Percentiles rank a stretch among this genome's conserved stretches.
Conservation (phyloP, 2,113 vertebrate species). For the Siniperca knerii region DNA sequence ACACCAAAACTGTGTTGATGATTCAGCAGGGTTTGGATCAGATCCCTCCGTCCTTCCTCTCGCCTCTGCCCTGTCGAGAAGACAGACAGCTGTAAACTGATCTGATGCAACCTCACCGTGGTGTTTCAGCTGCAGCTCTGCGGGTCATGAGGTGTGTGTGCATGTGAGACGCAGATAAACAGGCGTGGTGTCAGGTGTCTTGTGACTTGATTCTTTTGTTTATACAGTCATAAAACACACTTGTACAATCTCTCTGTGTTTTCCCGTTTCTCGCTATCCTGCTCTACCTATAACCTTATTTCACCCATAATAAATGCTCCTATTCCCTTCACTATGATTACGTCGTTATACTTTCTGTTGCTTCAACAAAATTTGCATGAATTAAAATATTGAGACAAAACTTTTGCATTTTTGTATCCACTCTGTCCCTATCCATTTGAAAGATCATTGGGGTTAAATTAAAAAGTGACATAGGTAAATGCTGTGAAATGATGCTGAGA, state of each 20-base stretch:
- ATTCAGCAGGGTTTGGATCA: not conserved
- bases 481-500: not conserved
- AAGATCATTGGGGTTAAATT: not conserved
- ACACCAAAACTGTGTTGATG: not conserved
- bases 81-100: conserved; percentile 1
- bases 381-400: not conserved
- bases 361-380: not conserved
- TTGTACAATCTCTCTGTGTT: not conserved
- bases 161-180: conserved; percentile 28
- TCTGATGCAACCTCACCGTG: conserved; percentile 57
- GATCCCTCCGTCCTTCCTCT: not conserved
- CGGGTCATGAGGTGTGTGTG: conserved; percentile 43
- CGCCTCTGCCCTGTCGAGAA: not conserved
- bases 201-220: conserved; percentile 49
- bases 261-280: not conserved
- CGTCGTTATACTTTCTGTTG: not conserved
- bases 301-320: not conserved
- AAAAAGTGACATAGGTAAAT: not conserved
- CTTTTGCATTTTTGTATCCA: not conserved
- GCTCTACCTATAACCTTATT: not conserved
- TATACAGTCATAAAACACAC: conserved; percentile 9
- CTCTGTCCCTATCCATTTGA: not conserved
- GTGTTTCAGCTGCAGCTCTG: conserved; percentile 50
- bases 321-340: not conserved
- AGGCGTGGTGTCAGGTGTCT: conserved; percentile 38